phyloP scores from a whole-genome alignment of 2,113 vertebrate genomes.

The Casuarius casuarius region DNA sequence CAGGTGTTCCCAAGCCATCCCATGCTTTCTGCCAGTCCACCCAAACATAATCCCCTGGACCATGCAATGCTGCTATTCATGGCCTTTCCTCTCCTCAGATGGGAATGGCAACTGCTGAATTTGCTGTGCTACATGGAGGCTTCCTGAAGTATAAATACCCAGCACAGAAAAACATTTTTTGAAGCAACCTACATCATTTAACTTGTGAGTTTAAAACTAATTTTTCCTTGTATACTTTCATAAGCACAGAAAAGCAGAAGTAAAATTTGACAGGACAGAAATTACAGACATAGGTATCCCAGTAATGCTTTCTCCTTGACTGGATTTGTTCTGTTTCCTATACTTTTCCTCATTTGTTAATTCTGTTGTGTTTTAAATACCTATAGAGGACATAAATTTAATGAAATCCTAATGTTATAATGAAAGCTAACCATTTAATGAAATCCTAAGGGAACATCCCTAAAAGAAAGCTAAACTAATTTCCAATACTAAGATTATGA shows the following conservation, averaged over 20 bases:
- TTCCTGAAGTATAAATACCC: neutral
- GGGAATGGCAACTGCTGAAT: conserved; percentile 7
- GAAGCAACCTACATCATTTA: neutral
- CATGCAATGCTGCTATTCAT: neutral
- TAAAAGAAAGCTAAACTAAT: neutral
- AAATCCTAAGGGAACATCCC: neutral
- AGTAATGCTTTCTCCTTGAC: neutral
- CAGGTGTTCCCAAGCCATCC: conserved; percentile 6
- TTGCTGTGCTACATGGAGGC: neutral
- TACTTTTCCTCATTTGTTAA: neutral
- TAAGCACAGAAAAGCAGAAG: neutral
- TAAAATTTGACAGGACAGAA: neutral
- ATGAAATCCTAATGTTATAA: neutral
- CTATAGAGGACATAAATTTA: neutral
- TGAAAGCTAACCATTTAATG: too few relatives aligned
- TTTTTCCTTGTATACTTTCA: neutral
- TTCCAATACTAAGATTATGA: neutral
- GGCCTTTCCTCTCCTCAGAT: neutral
- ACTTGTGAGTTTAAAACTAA: neutral
- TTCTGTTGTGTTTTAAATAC: neutral
- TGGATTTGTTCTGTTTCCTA: neutral
- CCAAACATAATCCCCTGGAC: neutral
- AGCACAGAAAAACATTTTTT: neutral
- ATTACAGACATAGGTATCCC: neutral
- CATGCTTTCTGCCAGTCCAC: neutral